Conservation (phyloP, 1,140 invertebrate species). For the Lepidostoma basale region DNA sequence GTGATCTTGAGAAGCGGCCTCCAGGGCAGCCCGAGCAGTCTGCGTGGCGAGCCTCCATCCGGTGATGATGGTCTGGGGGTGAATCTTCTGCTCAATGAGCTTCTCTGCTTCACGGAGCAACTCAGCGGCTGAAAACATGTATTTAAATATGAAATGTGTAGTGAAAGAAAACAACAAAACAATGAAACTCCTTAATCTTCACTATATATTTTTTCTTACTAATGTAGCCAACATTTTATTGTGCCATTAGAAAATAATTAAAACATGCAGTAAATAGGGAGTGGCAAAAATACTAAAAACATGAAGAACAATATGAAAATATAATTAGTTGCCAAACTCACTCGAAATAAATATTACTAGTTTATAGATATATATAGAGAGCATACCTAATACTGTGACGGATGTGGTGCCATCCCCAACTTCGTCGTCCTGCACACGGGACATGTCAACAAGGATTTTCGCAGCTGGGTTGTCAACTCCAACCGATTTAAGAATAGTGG, state of each 20-base stretch:
- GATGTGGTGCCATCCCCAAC: constrained; percentile 99
- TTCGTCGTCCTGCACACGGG: constrained; percentile 98
- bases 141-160: background rate
- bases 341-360: constrained; percentile 22
- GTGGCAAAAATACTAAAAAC: no score
- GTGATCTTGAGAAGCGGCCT: constrained; percentile 79
- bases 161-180: no score
- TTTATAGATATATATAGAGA: no score
- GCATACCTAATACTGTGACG: constrained; percentile 87
- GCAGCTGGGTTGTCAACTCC: constrained; percentile 99
- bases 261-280: no score
- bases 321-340: background rate
- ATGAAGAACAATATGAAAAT: background rate
- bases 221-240: no score
- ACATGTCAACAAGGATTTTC: constrained; percentile 98
- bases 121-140: constrained; percentile 77
- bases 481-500: constrained; percentile 95
- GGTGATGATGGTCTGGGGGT: constrained; percentile 96
- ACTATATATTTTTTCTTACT: no score
- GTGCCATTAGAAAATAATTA: no score
- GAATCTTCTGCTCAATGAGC: constrained; percentile 91
- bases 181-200: no score
- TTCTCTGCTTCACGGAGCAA: constrained; percentile 94
- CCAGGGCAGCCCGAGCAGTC: constrained; percentile 83
- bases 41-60: constrained; percentile 91